Evolutionary conservation across 2,113 vertebrate genomes (phyloP).

Genomic region (Myiagra hebetior): DNA sequence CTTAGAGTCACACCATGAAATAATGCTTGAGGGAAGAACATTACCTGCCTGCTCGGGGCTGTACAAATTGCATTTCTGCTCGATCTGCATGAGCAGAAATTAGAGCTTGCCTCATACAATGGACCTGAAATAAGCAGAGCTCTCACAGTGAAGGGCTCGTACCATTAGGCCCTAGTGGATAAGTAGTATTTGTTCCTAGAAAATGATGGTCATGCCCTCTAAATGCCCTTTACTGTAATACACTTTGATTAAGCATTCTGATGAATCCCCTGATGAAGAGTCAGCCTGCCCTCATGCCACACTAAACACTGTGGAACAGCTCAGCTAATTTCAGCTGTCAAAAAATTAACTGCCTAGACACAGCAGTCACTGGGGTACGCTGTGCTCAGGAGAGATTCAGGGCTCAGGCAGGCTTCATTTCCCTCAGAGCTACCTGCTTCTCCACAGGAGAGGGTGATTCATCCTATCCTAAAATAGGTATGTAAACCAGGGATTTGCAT

Average conservation of each 20-base stretch:
- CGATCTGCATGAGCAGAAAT: background rate
- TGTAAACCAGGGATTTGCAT: background rate
- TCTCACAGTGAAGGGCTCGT: background rate
- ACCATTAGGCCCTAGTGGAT: background rate
- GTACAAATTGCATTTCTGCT: background rate
- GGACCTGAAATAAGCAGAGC: background rate
- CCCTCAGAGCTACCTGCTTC: background rate
- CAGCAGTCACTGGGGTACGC: background rate
- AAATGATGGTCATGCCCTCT: background rate
- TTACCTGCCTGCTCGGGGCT: background rate
- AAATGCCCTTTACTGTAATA: background rate
- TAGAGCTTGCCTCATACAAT: background rate
- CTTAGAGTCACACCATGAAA: background rate
- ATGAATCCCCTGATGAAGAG: background rate
- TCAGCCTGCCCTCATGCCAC: background rate
- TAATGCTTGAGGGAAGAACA: background rate
- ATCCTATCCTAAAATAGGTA: background rate
- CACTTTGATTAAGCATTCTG: constrained; percentile 11
- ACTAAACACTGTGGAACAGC: background rate
- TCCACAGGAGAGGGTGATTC: background rate
- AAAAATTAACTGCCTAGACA: background rate
- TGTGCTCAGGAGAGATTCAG: background rate
- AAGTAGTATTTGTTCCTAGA: background rate
- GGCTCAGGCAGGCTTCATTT: background rate
- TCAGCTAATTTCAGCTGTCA: constrained; percentile 31